Evolutionary conservation across 2,113 vertebrate genomes (phyloP).

Genomic region (Myodes glareolus): DNA sequence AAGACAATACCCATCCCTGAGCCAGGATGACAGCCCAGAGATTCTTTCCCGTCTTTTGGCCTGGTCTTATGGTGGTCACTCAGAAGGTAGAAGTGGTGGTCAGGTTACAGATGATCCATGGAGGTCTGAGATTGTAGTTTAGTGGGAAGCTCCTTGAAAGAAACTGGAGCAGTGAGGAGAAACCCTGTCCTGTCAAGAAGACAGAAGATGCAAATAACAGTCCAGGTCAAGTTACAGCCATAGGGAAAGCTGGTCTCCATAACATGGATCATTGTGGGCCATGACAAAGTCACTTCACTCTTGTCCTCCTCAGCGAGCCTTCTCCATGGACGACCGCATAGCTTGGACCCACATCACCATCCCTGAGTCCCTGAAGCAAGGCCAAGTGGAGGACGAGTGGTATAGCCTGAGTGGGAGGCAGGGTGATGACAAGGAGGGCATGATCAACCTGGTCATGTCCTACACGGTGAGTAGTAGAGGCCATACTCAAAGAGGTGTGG

Average conservation of each 20-base stretch:
- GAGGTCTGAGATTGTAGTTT: background rate
- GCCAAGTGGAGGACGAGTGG: slow-evolving; percentile 96
- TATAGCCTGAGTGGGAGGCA: slow-evolving; percentile 96
- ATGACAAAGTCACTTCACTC: background rate
- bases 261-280: background rate
- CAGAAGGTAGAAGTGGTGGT: background rate
- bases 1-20: background rate
- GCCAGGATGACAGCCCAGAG: background rate
- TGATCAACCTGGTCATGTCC: slow-evolving; percentile 99
- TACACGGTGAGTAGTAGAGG: slow-evolving; percentile 91
- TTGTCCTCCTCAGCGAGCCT: slow-evolving; percentile 89
- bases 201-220: background rate
- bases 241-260: background rate
- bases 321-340: slow-evolving; percentile 99
- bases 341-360: slow-evolving; percentile 98
- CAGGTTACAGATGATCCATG: background rate
- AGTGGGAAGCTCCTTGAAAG: background rate
- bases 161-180: background rate
- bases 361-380: slow-evolving; percentile 93
- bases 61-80: background rate
- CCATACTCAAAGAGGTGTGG: background rate
- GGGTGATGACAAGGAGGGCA: slow-evolving; percentile 98
- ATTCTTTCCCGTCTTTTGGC: background rate
- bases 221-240: background rate
- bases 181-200: background rate